phyloP scores from a whole-genome alignment of 2,113 vertebrate species.

The Diglossa brunneiventris region DNA sequence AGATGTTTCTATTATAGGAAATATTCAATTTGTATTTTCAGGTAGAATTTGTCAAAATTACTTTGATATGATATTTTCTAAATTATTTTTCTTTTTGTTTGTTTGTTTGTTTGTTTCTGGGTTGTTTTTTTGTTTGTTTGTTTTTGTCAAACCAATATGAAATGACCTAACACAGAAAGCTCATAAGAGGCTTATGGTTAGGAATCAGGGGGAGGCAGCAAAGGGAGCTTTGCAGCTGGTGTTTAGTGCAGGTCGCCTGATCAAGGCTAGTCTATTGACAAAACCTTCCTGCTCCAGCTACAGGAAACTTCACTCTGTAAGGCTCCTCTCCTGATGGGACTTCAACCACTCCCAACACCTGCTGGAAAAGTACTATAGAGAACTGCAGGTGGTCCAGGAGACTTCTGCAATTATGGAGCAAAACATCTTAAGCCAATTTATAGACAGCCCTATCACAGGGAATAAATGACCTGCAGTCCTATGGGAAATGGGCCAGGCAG shows the following conservation, averaged over 20 bases:
- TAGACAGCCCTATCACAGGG: background rate
- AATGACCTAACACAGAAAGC: fast-evolving
- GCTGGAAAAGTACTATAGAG: background rate
- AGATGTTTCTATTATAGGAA: background rate
- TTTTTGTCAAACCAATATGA: background rate
- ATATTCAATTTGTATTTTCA: background rate
- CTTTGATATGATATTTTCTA: background rate
- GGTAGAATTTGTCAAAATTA: background rate
- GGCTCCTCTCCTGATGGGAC: background rate
- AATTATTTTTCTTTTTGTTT: background rate
- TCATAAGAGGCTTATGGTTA: background rate
- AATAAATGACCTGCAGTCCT: background rate
- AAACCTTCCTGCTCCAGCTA: background rate
- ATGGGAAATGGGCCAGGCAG: background rate
- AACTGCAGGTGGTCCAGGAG: background rate
- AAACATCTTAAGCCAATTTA: background rate
- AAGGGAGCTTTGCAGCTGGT: background rate
- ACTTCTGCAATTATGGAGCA: fast-evolving
- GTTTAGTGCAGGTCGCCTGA: fast-evolving
- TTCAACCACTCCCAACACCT: background rate
- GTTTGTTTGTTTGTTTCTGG: too few relatives aligned
- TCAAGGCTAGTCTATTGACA: fast-evolving
- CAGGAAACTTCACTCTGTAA: fast-evolving
- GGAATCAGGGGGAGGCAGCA: background rate
- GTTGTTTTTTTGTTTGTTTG: too few relatives aligned